These are phyloP conservation scores for Dipodomys merriami DNA, from an alignment of 2,113 vertebrate species.

Conservation along the genomic window DNA sequence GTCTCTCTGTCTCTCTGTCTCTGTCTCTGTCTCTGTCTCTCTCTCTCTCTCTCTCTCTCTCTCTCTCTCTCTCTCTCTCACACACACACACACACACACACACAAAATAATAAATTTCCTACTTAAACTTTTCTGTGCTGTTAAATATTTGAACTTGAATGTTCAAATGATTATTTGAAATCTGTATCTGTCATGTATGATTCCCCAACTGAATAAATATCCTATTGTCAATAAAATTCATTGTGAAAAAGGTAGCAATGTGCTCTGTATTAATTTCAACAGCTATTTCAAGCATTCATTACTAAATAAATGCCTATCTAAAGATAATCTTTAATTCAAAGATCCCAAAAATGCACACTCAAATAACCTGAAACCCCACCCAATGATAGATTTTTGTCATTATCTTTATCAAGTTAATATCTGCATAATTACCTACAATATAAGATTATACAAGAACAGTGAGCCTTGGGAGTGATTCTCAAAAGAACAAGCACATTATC, in stretches of 20 bases:
- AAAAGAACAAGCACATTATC: constrained; percentile 54
- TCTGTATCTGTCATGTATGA: constrained; percentile 64
- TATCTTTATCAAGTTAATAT: constrained; percentile 66
- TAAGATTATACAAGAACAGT: not conserved
- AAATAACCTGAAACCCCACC: constrained; percentile 54
- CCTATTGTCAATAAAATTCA: constrained; percentile 67
- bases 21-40: too few relatives aligned
- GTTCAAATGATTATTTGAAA: constrained; percentile 47
- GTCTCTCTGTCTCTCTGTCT: not conserved
- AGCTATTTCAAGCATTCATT: constrained; percentile 54
- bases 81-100: not conserved
- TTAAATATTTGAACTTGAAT: constrained; percentile 29
- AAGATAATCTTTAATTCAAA: constrained; percentile 54
- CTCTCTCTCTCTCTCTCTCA: not conserved
- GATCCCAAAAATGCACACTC: constrained; percentile 50
- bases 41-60: too few relatives aligned
- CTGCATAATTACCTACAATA: constrained; percentile 48
- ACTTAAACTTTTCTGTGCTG: constrained; percentile 23
- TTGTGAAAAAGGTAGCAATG: constrained; percentile 71
- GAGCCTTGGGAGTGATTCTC: constrained; percentile 43
- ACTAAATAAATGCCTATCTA: constrained; percentile 40
- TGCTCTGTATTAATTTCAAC: constrained; percentile 68
- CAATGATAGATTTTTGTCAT: constrained; percentile 71
- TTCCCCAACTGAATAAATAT: constrained; percentile 64
- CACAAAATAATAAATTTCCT: constrained; percentile 5